Evolutionary conservation across 2,797 vertebrate genomes (phyloP), one percentile per base, ranked within the genome.

Genomic region (Rhinichthys osculus): DNA sequence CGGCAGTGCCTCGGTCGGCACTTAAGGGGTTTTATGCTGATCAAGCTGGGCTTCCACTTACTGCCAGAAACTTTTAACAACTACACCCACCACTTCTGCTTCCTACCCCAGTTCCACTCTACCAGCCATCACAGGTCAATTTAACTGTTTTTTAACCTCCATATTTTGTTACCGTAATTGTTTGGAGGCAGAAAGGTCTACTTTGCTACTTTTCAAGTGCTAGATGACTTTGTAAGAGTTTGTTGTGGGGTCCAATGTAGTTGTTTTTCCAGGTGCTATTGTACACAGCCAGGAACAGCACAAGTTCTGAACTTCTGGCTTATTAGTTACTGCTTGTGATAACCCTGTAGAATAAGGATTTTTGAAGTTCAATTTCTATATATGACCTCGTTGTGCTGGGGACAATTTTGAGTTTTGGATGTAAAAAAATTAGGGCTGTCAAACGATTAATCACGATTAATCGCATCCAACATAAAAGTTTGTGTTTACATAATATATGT

Each of bases 1-100:
- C 16, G 76, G 33, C 78, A 78, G 44, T 76, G 69, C 44, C 73
- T n/a, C 35, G 9, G 38, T n/a, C 35, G 9, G 38, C 54, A 30
- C 81, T 84, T 83, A 79, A 87, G 19, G 52, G 64, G 82, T 42
- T 87, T 80, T 78, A 85, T 85, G 64, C 70, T 72, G 66, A 81
- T 82, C 35, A 72, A 50, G 78, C 33, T 70, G 30, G 72, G 66
- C 76, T 84, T 76, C 79, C 82, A 82, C 54, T 67, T 74, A 78
- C 52, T 64, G 84, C 73, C 42, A 74, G 59, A 72, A 84, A 81
- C 83, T 87, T 82, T 86, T 85, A 81, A 83, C 71, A 78, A 71
- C 42, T 33, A 44, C 23, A 52, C 74, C 78, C 72, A 71, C 57
- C 44, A n/a, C 69, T 62, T 78, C 35, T 71, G 54, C 54, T 59